A percentile compares a stretch with the other conserved stretches of the same genome.
These are phyloP conservation scores for Psophia crepitans DNA, from an alignment of 2,113 vertebrate genomes.

Conservation along the genomic window DNA sequence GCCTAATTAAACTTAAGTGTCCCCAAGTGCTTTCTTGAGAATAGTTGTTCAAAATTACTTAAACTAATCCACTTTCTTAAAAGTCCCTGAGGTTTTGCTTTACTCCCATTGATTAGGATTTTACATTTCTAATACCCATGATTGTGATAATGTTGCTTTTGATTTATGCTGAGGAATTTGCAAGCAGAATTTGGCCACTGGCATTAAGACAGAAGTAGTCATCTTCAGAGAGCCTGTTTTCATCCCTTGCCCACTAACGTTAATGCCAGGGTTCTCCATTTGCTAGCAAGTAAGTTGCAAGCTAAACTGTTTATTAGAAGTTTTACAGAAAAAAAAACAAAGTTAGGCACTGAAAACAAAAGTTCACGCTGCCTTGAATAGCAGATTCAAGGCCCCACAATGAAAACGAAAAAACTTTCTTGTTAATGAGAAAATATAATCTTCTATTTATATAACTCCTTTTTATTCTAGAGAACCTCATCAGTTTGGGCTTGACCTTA, in stretches of 20 bases:
- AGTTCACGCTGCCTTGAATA: not conserved
- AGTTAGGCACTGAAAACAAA: not conserved
- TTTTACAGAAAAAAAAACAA: not conserved
- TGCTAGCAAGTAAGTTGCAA: not conserved
- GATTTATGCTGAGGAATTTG: not conserved
- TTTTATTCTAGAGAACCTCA: not conserved
- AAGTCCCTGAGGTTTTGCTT: not conserved
- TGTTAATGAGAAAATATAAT: constrained; percentile 21
- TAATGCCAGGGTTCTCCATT: not conserved
- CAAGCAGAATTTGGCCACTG: not conserved
- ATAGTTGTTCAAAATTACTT: constrained; percentile 22
- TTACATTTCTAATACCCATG: not conserved
- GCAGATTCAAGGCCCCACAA: not conserved
- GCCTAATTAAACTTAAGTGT: constrained; percentile 47
- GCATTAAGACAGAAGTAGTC: not conserved
- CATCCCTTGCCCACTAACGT: not conserved
- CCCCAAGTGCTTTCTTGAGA: constrained; percentile 21
- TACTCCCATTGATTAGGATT: not conserved
- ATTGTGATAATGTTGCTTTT: not conserved
- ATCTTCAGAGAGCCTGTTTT: not conserved
- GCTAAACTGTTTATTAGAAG: not conserved
- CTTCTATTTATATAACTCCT: constrained; percentile 13
- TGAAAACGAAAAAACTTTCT: not conserved
- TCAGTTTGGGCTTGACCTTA: constrained; percentile 9
- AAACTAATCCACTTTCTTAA: constrained; percentile 1